Conservation (phyloP, 64 coral and sea anemone species). For the Montipora sp. region DNA sequence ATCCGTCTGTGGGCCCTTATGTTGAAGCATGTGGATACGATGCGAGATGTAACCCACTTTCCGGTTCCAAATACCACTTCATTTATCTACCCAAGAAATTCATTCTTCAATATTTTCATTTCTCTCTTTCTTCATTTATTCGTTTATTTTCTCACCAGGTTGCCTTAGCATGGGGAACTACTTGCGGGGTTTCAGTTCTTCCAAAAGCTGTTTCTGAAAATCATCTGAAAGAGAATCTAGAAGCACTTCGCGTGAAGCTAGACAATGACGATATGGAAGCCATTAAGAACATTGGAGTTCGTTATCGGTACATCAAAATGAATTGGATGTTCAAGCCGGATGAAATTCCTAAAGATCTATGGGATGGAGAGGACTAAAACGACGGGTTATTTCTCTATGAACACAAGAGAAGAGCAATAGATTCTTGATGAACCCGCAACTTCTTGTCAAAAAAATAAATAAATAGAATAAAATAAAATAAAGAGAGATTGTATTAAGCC, state of each 20-base stretch:
- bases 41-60: too few relatives aligned
- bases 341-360: slow-evolving; percentile 16
- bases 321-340: slow-evolving; percentile 53
- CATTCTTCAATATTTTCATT: too few relatives aligned
- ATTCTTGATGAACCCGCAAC: too few relatives aligned
- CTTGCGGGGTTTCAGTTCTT: slow-evolving; percentile 54
- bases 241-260: slow-evolving; percentile 42
- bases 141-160: slow-evolving; percentile 3
- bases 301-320: slow-evolving; percentile 45
- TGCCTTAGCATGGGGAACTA: slow-evolving; percentile 59
- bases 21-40: too few relatives aligned
- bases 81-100: too few relatives aligned
- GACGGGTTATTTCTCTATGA: background rate
- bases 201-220: slow-evolving; percentile 70
- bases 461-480: too few relatives aligned
- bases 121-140: background rate
- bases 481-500: too few relatives aligned
- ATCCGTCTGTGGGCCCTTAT: too few relatives aligned
- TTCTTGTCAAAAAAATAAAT: too few relatives aligned
- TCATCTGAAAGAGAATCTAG: slow-evolving; percentile 68
- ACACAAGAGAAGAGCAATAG: background rate
- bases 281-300: slow-evolving; percentile 50
- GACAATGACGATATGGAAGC: slow-evolving; percentile 67
- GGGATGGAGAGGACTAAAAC: slow-evolving; percentile 68
- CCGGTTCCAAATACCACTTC: too few relatives aligned